A percentile compares a stretch with the other conserved stretches of the same genome.
phyloP scores from a whole-genome alignment of 2,797 vertebrate genomes.

The Smutsia gigantea region DNA sequence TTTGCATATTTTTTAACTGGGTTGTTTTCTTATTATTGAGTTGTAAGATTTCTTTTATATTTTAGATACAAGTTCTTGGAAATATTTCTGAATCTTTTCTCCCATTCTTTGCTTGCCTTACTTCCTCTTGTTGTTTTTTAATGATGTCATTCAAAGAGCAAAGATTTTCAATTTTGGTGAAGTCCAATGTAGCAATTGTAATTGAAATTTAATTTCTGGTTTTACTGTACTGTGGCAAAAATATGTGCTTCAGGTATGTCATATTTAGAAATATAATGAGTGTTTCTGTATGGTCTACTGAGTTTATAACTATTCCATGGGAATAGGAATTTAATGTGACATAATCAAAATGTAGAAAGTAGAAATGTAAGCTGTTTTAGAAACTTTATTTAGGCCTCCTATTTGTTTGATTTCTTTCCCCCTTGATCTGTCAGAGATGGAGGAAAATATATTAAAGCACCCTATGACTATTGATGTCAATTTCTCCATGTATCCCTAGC shows the following conservation, averaged over 20 bases:
- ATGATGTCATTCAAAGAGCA: constrained; percentile 21
- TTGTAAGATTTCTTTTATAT: constrained; percentile 29
- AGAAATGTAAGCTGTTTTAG: neutral
- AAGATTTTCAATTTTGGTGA: constrained; percentile 50
- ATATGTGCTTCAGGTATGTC: constrained; percentile 12
- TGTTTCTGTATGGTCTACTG: neutral
- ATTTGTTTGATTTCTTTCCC: neutral
- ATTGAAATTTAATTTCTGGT: constrained; percentile 61
- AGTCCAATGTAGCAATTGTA: constrained; percentile 19
- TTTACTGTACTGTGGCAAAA: constrained; percentile 30
- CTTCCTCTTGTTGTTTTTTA: constrained; percentile 29
- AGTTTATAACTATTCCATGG: neutral
- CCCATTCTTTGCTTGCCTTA: neutral
- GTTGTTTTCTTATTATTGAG: neutral
- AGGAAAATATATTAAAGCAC: constrained; percentile 4
- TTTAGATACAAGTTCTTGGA: constrained; percentile 32
- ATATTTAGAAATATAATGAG: constrained; percentile 40
- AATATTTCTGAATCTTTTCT: constrained; percentile 18
- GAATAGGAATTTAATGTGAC: constrained; percentile 2
- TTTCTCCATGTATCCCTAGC: neutral
- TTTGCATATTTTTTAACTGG: neutral
- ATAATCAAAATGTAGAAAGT: neutral
- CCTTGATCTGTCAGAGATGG: neutral
- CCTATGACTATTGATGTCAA: neutral
- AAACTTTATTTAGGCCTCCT: neutral